Evolutionary conservation across 2,113 vertebrate genomes (phyloP).

Genomic region (Podilymbus podiceps): DNA sequence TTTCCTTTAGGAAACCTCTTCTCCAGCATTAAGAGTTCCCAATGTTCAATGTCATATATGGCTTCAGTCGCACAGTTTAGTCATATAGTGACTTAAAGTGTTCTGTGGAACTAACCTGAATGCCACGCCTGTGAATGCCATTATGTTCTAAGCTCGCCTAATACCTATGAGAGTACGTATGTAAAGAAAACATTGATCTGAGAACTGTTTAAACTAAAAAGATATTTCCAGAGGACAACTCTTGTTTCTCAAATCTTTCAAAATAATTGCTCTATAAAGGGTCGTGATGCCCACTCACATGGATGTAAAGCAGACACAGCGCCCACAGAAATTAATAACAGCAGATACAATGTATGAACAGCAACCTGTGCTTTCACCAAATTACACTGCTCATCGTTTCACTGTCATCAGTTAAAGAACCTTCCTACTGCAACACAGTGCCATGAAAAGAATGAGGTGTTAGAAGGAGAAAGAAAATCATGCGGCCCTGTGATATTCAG

Average conservation of each 20-base stretch:
- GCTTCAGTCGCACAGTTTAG: neutral
- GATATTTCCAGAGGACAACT: neutral
- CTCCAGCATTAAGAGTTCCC: neutral
- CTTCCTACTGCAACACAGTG: neutral
- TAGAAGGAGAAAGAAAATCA: neutral
- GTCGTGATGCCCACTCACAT: neutral
- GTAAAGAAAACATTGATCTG: neutral
- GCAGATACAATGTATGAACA: neutral
- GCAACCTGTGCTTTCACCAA: neutral
- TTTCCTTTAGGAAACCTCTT: neutral
- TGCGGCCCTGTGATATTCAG: neutral
- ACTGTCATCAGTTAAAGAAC: neutral
- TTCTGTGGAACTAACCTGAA: neutral
- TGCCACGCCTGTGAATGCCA: neutral
- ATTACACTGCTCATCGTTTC: neutral
- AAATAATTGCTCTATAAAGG: neutral
- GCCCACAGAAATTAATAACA: neutral
- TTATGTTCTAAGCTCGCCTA: neutral
- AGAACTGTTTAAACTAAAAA: neutral
- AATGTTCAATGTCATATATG: neutral
- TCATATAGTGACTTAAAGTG: neutral
- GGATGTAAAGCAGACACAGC: neutral
- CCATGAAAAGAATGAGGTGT: neutral
- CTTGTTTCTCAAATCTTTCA: neutral
- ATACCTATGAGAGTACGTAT: neutral